Base-by-base conservation (phyloP, 2,113 vertebrate species). In the Acrocephalus kingi region DNA sequence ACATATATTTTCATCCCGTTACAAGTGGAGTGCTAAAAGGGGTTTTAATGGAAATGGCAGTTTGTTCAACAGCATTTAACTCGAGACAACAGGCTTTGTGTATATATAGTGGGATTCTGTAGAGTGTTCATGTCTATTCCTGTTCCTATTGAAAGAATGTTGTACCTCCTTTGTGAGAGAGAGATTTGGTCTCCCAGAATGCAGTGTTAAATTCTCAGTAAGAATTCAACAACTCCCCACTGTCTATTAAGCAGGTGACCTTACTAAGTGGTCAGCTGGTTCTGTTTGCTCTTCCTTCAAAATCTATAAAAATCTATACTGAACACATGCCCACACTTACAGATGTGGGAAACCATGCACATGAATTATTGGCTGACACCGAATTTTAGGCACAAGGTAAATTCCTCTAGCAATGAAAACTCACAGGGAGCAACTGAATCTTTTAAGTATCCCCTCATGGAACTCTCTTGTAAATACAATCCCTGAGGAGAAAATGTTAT, bases 271-370 rank as follows among this genome's bases (percentile, higher is more conserved):
- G 87, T 84, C 79, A 48, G 21, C 76, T 92, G 55, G 43, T 74
- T 90, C 79, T 66, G 28, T 66, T 80, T 89, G 76, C 59, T 43
- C 39, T 88, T 84, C 45, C 49, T 82, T 87, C 49, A 78, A 72
- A 45, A 55, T 43, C 24, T 55, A 30, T 79, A 67, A 72, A 89
- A 91, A 30, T 48, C 31, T 54, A 24, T 8, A 30, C 31, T 19
- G 7, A 87, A 54, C 4, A 4, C 13, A 35, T 3, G 21, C 31
- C 20, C n/a, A 67, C 27, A 59, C 20, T 28, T 16, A 66, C 31
- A 62, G 54, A 62, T 23, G 19, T 23, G 56, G 10, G 72, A 71
- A 94, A 58, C 49, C n/a, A 33, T 5, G 8, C 28, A 9, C 18
- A 85, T 37, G 17, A 46, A 28, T 89, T 86, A 58, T 15, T 69